A percentile compares a stretch with the other conserved stretches of the same genome.
Conservation (phyloP, 2,888 invertebrate genomes). For the Pyrochroa serraticornis region DNA sequence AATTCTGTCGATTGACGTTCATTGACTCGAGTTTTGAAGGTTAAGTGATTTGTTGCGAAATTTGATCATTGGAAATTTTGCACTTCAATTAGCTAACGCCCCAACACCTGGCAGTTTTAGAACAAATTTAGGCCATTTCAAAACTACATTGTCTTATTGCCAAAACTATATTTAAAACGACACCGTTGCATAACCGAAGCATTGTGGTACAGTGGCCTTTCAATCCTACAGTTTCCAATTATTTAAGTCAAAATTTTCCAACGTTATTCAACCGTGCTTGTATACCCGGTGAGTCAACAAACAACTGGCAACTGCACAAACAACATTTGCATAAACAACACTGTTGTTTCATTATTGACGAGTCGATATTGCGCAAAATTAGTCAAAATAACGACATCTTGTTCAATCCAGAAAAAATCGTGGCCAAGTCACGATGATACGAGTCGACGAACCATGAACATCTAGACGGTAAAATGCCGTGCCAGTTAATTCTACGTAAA, state of each 20-base stretch:
- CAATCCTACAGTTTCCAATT: too few species aligned
- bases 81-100: too few species aligned
- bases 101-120: neutral
- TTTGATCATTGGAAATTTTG: too few species aligned
- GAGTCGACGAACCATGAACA: conserved; percentile 19
- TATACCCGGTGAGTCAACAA: too few species aligned
- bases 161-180: conserved; percentile 18
- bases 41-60: neutral
- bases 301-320: too few species aligned
- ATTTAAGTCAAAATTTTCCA: too few species aligned
- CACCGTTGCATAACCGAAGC: conserved; percentile 10
- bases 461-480: conserved; percentile 13
- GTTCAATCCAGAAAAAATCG: too few species aligned
- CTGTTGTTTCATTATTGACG: too few species aligned
- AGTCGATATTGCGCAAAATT: too few species aligned
- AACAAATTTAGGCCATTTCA: conserved; percentile 11
- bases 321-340: too few species aligned
- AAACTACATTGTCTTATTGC: conserved; percentile 14
- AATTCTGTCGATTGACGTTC: conserved; percentile 7
- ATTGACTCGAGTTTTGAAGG: conserved; percentile 10
- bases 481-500: neutral
- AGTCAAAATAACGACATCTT: too few species aligned
- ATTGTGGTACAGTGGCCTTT: neutral
- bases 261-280: too few species aligned
- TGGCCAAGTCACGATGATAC: conserved; percentile 3